Base-by-base conservation (phyloP, 2,113 vertebrate genomes). In the Monopterus albus region DNA sequence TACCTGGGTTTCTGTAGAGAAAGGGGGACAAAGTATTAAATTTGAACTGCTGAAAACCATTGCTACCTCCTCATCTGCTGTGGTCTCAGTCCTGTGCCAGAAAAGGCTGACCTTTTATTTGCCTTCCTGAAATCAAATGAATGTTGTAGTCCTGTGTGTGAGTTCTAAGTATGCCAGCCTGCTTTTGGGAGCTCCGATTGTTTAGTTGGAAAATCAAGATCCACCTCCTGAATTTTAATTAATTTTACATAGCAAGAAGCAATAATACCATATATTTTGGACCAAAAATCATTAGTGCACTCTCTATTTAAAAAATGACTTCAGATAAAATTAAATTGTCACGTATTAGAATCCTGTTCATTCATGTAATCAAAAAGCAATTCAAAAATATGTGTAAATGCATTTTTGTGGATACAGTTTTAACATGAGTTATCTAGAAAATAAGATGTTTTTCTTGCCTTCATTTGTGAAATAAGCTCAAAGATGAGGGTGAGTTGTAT, bases 1-100 rank as follows among this genome's bases (percentile, higher is more conserved):
- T 96, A 97, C 94, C 95, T 96, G 95, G 95, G 95, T 92, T 93
- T 93, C 89, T 96, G 95, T 95, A 94, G 93, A 93, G 93, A 94
- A 89, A 86, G 88, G 90, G 95, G 94, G 94, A 93, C 91, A 92
- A 89, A 90, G 91, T 92, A 94, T 92, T 94, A 96, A 95, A 96
- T 95, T 95, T 95, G 95, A 96, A 96, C 94, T 96, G 94, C 95
- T 96, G 94, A 91, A 92, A 91, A 92, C 87, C 89, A 92, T 81
- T 86, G 77, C 75, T 87, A 87, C 84, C 75, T 88, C 81, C 82
- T 87, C 80, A 85, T 89, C 81, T 87, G 79, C 86, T 88, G 82
- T 90, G 78, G 66, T 90, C 85, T 91, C 82, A 77, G 65, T 59
- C n/a, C 14, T 11, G 12, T 85, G 61, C 38, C 58, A 61, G 29